These are phyloP conservation scores for Cheilinus undulatus DNA, from an alignment of 2,113 vertebrate species.

Conservation along the genomic window DNA sequence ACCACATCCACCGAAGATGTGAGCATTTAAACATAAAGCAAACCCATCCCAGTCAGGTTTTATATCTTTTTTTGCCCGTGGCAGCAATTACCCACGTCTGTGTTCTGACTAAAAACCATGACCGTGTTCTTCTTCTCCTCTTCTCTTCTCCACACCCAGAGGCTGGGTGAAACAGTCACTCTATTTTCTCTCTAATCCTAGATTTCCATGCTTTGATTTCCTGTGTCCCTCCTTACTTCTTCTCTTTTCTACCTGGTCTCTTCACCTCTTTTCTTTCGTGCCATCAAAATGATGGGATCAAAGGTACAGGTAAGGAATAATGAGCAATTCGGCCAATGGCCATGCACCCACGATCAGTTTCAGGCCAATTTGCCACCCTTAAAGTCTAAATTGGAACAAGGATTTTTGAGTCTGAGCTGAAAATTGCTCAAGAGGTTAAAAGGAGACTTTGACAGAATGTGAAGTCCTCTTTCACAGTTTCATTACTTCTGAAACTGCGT, in stretches of 20 bases:
- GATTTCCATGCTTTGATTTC: constrained; percentile 69
- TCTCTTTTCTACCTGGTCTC: constrained; percentile 34
- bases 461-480: neutral
- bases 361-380: neutral
- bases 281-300: constrained; percentile 45
- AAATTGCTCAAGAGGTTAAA: constrained; percentile 34
- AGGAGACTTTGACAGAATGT: neutral
- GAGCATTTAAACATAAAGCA: constrained; percentile 48
- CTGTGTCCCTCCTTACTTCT: constrained; percentile 35
- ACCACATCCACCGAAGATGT: constrained; percentile 5
- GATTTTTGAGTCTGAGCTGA: constrained; percentile 11
- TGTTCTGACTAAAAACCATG: constrained; percentile 71
- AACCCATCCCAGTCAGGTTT: constrained; percentile 40
- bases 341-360: constrained; percentile 19
- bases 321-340: constrained; percentile 30
- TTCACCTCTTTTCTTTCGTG: constrained; percentile 29
- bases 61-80: constrained; percentile 54
- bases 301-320: constrained; percentile 47
- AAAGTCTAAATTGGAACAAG: constrained; percentile 10
- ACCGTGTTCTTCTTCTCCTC: constrained; percentile 49
- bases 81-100: constrained; percentile 72
- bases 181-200: constrained; percentile 62
- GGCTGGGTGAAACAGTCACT: constrained; percentile 77
- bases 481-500: constrained; percentile 1
- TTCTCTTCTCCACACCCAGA: constrained; percentile 63